Conservation (phyloP, 1,140 invertebrate species). For the Drosophila saltans region DNA sequence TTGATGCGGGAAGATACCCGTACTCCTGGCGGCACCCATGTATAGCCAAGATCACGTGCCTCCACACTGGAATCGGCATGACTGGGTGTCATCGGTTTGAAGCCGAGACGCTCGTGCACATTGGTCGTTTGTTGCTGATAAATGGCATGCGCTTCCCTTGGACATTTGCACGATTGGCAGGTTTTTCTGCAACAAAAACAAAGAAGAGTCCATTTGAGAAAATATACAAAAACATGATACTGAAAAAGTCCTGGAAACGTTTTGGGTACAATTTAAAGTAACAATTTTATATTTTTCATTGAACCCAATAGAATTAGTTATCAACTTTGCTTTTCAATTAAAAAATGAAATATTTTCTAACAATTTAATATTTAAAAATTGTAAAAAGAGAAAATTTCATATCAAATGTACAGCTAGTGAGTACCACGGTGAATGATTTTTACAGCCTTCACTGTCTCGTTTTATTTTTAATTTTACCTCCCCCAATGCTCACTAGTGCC, state of each 20-base stretch:
- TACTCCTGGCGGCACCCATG: conserved; percentile 93
- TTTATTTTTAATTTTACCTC: too few species aligned
- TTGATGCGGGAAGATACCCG: conserved; percentile 86
- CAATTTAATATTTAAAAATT: background rate
- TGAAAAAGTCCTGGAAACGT: too few species aligned
- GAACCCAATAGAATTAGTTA: too few species aligned
- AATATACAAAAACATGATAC: background rate
- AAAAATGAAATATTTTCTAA: too few species aligned
- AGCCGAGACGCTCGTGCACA: conserved; percentile 88
- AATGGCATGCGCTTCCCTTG: conserved; percentile 90
- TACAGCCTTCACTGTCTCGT: background rate
- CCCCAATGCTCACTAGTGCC: conserved; percentile 24
- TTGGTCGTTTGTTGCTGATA: conserved; percentile 92
- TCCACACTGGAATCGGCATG: conserved; percentile 83
- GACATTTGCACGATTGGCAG: conserved; percentile 94
- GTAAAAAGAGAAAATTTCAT: background rate
- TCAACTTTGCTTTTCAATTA: too few species aligned
- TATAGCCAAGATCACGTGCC: conserved; percentile 87
- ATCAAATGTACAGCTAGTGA: background rate
- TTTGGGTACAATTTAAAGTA: too few species aligned
- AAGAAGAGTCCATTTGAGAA: background rate
- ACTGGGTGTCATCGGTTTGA: conserved; percentile 84
- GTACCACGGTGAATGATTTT: conserved; percentile 19
- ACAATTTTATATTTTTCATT: too few species aligned
- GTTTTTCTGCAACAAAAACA: conserved; percentile 64